Evolutionary conservation across 2,888 invertebrate species (phyloP).

Genomic region (Lamellibrachia satsuma): DNA sequence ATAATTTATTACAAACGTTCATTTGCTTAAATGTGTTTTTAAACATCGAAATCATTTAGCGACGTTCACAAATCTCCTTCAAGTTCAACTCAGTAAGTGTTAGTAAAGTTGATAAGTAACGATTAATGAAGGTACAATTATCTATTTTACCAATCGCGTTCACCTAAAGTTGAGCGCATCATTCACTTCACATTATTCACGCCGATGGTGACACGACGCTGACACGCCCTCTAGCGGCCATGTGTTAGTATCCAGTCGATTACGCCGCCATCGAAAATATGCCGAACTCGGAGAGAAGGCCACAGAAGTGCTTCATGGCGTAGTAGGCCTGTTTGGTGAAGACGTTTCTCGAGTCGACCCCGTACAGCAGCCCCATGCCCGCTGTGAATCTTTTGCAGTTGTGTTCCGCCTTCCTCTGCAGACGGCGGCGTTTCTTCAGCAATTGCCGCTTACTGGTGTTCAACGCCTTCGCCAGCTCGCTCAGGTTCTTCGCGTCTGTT

Average conservation of each 20-base stretch:
- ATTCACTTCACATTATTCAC: no score
- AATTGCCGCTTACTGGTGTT: background rate
- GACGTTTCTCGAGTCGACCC: background rate
- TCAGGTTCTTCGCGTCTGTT: background rate
- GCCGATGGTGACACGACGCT: background rate
- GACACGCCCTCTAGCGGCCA: background rate
- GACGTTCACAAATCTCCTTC: no score
- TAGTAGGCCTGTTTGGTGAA: background rate
- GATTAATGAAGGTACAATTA: no score
- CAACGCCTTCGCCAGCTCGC: background rate
- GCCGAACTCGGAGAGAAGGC: background rate
- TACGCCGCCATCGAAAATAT: background rate
- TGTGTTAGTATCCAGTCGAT: background rate
- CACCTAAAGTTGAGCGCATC: no score
- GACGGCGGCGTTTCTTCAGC: background rate
- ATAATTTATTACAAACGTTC: no score
- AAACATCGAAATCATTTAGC: no score
- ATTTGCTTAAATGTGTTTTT: no score
- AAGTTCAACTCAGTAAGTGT: no score
- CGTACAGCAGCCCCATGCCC: background rate
- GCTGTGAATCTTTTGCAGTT: background rate
- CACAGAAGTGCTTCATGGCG: background rate
- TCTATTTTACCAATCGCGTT: no score
- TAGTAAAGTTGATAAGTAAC: no score
- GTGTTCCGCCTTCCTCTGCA: background rate